Percentiles rank a stretch among this genome's conserved stretches.
Conservation (phyloP, 2,797 vertebrate genomes). For the Tapera naevia region DNA sequence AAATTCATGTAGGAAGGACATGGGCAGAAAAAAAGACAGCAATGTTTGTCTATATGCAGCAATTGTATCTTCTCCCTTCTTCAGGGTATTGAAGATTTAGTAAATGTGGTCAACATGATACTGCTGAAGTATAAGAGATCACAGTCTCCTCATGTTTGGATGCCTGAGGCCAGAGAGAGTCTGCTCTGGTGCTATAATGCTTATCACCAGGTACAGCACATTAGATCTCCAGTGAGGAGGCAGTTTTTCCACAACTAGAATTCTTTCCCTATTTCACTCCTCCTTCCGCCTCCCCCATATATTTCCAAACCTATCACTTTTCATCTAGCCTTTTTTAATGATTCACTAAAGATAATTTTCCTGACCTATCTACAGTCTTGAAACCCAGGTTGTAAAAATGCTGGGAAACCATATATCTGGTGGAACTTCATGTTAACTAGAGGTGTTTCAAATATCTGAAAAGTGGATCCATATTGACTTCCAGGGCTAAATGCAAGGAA, state of each 20-base stretch:
- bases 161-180: background rate
- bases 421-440: background rate
- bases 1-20: background rate
- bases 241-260: background rate
- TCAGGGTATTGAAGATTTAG: background rate
- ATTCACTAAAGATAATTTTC: background rate
- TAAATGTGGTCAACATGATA: background rate
- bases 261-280: background rate
- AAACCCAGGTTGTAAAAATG: background rate
- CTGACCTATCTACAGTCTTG: fast-evolving
- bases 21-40: background rate
- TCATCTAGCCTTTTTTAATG: background rate
- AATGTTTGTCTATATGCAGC: background rate
- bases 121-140: background rate
- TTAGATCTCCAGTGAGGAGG: background rate
- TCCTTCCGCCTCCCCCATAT: background rate
- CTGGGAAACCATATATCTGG: background rate
- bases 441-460: background rate
- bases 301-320: slow-evolving; percentile 13
- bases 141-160: background rate
- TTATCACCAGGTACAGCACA: background rate
- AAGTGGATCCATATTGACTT: background rate
- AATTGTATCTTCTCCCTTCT: background rate
- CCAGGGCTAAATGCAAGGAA: background rate
- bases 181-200: background rate